A percentile compares a stretch with the other conserved stretches of the same genome.
phyloP scores from a whole-genome alignment of 2,888 invertebrate species.

The Neoaliturus tenellus region DNA sequence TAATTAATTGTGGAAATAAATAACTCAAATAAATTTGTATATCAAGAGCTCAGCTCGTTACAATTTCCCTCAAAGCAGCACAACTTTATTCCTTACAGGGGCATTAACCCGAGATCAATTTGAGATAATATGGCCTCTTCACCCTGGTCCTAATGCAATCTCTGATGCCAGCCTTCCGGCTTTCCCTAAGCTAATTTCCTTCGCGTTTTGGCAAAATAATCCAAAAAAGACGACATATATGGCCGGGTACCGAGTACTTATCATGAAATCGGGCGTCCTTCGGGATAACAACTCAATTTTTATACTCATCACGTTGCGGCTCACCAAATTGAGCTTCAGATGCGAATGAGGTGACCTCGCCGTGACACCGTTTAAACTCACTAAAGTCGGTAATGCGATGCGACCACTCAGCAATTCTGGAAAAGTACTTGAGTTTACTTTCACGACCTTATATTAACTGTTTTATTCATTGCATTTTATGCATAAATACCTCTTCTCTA shows the following conservation, averaged over 20 bases:
- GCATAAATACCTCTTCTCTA: no score
- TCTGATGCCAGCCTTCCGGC: not conserved
- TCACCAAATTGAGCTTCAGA: not conserved
- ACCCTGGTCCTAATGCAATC: not conserved
- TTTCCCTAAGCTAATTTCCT: not conserved
- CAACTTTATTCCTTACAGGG: not conserved
- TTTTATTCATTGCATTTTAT: no score
- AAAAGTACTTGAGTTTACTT: not conserved
- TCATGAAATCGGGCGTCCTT: not conserved
- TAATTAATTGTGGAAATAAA: no score
- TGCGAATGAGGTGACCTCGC: not conserved
- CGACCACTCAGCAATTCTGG: not conserved
- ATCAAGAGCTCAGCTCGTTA: no score
- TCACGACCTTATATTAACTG: not conserved
- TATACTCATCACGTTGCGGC: slow-evolving; percentile 6
- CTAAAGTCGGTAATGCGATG: not conserved
- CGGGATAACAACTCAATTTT: slow-evolving; percentile 8
- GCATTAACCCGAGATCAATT: not conserved
- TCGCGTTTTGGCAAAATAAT: not conserved
- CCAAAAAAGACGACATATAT: not conserved
- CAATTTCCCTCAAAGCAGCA: no score
- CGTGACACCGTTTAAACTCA: slow-evolving; percentile 9
- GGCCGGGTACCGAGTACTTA: not conserved
- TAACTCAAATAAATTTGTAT: no score
- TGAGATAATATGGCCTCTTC: not conserved